Percentiles rank a stretch among this genome's conserved stretches.
phyloP scores from a whole-genome alignment of 2,797 vertebrate species.

The Crenichthys baileyi region DNA sequence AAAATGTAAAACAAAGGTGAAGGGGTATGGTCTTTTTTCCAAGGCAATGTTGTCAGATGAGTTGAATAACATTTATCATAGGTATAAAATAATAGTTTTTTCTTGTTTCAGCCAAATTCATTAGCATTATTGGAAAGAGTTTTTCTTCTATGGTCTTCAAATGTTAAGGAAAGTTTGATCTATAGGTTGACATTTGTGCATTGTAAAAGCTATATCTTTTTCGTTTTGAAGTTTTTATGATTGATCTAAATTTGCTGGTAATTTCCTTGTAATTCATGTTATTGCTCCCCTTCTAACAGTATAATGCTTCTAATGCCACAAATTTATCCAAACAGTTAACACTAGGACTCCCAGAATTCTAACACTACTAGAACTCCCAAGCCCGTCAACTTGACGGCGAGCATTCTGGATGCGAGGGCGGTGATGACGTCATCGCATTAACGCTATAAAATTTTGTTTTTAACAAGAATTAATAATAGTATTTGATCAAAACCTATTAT shows the following conservation, averaged over 20 bases:
- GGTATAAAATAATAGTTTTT: background rate
- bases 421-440: too few species aligned
- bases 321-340: too few species aligned
- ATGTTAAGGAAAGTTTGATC: background rate
- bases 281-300: background rate
- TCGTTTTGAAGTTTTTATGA: background rate
- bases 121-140: background rate
- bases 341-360: too few species aligned
- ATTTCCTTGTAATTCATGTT: background rate
- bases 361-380: too few species aligned
- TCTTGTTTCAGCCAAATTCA: background rate
- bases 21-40: too few species aligned
- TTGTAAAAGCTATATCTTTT: background rate
- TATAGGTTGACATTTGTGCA: background rate
- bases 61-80: background rate
- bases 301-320: background rate
- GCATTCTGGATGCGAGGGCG: too few species aligned
- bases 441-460: too few species aligned
- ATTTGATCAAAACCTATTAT: too few species aligned
- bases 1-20: too few species aligned
- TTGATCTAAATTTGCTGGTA: too few species aligned
- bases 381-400: too few species aligned
- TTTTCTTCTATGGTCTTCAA: background rate
- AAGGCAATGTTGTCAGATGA: background rate
- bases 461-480: too few species aligned